phyloP scores from a whole-genome alignment of 2,888 invertebrate species.

The Macropis europaea region DNA sequence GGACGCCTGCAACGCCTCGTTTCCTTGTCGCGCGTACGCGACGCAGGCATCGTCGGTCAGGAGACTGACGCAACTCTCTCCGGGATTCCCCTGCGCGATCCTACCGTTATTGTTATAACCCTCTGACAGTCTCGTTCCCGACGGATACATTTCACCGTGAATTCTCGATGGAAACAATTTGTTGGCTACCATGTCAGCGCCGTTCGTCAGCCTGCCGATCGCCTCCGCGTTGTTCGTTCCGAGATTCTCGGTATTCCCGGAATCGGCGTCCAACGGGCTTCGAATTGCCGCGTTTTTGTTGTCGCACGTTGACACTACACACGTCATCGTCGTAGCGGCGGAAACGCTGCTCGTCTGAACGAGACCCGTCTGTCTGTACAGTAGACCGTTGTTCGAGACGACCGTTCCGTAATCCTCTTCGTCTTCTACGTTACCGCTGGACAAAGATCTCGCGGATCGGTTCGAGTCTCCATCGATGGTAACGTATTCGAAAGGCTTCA shows the following conservation, averaged over 20 bases:
- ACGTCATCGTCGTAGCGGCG: conserved; percentile 39
- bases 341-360: conserved; percentile 39
- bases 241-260: conserved; percentile 13
- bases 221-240: conserved; percentile 3
- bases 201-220: conserved; percentile 38
- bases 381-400: conserved; percentile 45
- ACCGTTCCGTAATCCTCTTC: conserved; percentile 60
- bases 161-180: conserved; percentile 55
- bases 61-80: conserved; percentile 40
- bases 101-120: conserved; percentile 39
- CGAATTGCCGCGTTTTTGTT: conserved; percentile 31
- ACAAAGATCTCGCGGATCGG: conserved; percentile 27
- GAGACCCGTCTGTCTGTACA: conserved; percentile 45
- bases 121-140: conserved; percentile 19
- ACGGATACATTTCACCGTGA: conserved; percentile 38
- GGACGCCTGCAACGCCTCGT: conserved; percentile 41
- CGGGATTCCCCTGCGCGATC: conserved; percentile 38
- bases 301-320: conserved; percentile 38
- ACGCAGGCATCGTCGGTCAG: conserved; percentile 53
- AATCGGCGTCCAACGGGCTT: conserved; percentile 35
- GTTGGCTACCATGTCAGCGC: conserved; percentile 36
- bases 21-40: conserved; percentile 44
- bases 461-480: conserved; percentile 31
- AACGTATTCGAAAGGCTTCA: conserved; percentile 50
- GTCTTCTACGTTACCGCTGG: conserved; percentile 47